A percentile compares a stretch with the other conserved stretches of the same genome.
These are phyloP conservation scores for Vimba vimba DNA, from an alignment of 2,113 vertebrate species.

Conservation along the genomic window DNA sequence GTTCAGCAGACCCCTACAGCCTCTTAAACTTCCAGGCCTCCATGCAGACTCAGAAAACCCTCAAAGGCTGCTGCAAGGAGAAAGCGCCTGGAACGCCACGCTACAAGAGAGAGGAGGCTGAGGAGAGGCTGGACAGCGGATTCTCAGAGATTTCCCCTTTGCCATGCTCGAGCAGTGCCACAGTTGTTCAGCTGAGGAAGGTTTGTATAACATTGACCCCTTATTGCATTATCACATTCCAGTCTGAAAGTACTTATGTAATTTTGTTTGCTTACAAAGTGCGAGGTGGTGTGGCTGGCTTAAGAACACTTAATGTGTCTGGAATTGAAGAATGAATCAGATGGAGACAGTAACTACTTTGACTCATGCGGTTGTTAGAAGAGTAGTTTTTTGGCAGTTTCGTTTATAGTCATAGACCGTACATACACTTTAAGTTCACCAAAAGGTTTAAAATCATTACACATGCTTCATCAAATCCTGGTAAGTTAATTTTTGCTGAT, in stretches of 20 bases:
- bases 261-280: background rate
- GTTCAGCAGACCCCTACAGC: slow-evolving; percentile 87
- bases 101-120: slow-evolving; percentile 63
- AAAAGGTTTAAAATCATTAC: background rate
- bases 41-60: slow-evolving; percentile 70
- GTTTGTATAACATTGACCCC: slow-evolving; percentile 55
- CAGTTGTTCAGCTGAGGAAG: slow-evolving; percentile 65
- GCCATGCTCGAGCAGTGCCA: background rate
- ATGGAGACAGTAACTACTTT: background rate
- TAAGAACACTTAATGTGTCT: background rate
- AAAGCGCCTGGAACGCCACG: background rate
- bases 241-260: background rate
- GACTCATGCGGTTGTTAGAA: background rate
- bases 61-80: background rate
- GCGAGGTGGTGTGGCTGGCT: background rate
- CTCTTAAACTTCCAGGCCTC: slow-evolving; percentile 88
- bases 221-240: background rate
- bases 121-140: slow-evolving; percentile 69
- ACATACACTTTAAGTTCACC: background rate
- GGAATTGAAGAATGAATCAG: background rate
- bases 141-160: slow-evolving; percentile 57
- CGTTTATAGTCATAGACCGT: background rate
- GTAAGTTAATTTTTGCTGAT: background rate
- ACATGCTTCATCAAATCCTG: background rate
- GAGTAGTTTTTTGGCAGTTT: background rate